These are phyloP conservation scores for Helicoverpa zea DNA, from an alignment of 1,140 invertebrate genomes.

Conservation along the genomic window DNA sequence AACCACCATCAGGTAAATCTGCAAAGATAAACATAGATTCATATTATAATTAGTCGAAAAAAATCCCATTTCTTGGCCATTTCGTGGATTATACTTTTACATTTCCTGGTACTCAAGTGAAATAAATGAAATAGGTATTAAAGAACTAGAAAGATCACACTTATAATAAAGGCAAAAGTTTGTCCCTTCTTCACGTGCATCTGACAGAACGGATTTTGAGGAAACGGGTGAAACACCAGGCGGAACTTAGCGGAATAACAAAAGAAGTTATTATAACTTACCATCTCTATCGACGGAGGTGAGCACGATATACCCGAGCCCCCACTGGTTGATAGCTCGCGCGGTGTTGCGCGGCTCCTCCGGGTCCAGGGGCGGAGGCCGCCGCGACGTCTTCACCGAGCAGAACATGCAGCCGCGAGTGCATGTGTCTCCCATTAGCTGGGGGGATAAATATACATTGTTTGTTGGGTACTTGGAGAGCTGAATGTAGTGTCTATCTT, in stretches of 20 bases:
- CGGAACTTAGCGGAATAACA: not conserved
- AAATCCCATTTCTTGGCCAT: no score
- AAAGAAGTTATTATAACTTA: constrained; percentile 69
- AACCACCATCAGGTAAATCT: constrained; percentile 97
- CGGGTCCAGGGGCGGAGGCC: constrained; percentile 96
- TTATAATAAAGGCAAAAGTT: no score
- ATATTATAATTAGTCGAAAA: constrained; percentile 57
- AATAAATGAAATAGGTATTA: no score
- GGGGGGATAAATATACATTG: not conserved
- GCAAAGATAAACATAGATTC: not conserved
- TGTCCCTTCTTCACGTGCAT: no score
- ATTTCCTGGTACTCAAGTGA: no score
- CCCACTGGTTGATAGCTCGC: constrained; percentile 96
- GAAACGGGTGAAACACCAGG: no score
- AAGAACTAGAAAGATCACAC: no score
- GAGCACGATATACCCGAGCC: constrained; percentile 98
- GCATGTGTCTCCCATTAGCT: constrained; percentile 97
- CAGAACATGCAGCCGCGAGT: constrained; percentile 98
- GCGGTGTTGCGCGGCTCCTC: constrained; percentile 98
- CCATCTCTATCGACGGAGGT: constrained; percentile 99
- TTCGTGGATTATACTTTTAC: no score
- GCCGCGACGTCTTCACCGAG: constrained; percentile 98
- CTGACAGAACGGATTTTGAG: no score
- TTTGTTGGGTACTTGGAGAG: no score
- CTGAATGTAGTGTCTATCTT: no score